These are phyloP conservation scores for Helogale parvula DNA, from an alignment of 2,113 vertebrate genomes.

Conservation along the genomic window DNA sequence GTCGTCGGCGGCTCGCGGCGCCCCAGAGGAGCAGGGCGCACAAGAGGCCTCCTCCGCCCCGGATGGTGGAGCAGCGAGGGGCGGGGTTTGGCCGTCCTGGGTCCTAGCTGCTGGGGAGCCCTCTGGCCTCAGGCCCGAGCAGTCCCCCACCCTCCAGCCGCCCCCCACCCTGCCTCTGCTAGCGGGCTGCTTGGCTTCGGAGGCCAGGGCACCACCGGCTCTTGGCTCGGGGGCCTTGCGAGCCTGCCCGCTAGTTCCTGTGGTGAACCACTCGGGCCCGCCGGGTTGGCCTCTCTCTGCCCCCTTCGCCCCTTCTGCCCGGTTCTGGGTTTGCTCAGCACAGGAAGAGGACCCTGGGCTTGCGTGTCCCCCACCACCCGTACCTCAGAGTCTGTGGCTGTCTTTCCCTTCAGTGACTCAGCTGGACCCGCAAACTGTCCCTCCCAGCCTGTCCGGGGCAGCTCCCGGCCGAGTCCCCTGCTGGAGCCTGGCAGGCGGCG, in stretches of 20 bases:
- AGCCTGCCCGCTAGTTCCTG: neutral
- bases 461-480: neutral
- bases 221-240: neutral
- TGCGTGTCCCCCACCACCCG: neutral
- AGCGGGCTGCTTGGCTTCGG: neutral
- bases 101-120: neutral
- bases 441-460: neutral
- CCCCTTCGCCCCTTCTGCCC: neutral
- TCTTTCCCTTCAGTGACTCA: neutral
- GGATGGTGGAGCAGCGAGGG: neutral
- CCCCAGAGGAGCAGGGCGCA: slow-evolving; percentile 16
- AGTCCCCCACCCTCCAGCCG: neutral
- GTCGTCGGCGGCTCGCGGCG: neutral
- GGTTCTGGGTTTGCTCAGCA: neutral
- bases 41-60: neutral
- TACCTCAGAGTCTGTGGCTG: neutral
- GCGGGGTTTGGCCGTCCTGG: slow-evolving; percentile 13
- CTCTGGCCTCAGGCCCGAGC: neutral
- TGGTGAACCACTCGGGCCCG: neutral
- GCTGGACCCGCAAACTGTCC: too few relatives aligned
- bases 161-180: neutral
- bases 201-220: neutral
- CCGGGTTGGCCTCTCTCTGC: too few relatives aligned
- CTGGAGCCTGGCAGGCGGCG: neutral
- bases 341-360: neutral